Conservation (phyloP, 2,113 vertebrate species). For the Emydocephalus ijimae region DNA sequence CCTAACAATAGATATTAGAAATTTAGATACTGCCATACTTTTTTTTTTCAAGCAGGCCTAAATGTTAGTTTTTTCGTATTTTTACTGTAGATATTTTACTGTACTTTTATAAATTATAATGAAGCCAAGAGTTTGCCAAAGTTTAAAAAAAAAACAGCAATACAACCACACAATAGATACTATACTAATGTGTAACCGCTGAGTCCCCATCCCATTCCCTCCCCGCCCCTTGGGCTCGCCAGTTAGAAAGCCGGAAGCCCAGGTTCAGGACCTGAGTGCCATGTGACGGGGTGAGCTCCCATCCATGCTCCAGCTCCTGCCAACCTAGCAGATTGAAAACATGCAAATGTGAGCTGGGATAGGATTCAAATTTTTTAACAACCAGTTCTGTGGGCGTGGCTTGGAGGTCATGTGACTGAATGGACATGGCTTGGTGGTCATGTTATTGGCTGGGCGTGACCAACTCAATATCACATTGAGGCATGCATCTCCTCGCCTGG, state of each 20-base stretch:
- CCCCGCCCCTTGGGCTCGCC: too few species aligned
- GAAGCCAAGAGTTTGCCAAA: background rate
- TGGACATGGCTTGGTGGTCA: too few species aligned
- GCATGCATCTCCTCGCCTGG: too few species aligned
- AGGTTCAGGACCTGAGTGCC: background rate
- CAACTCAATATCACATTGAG: too few species aligned
- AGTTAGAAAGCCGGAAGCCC: background rate
- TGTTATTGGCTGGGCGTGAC: too few species aligned
- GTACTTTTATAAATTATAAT: background rate
- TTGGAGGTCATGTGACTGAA: too few species aligned
- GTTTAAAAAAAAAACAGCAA: slow-evolving; percentile 18
- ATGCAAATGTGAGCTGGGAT: too few species aligned
- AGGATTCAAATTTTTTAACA: too few species aligned
- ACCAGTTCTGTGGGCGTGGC: too few species aligned
- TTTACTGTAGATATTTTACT: background rate
- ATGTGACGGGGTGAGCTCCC: background rate
- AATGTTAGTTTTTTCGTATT: background rate
- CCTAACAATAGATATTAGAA: background rate
- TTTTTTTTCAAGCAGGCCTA: background rate
- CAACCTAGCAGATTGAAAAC: background rate
- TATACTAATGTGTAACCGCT: background rate
- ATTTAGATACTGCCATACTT: background rate
- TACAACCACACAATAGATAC: background rate
- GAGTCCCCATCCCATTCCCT: too few species aligned
- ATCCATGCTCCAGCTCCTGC: background rate